Evolutionary conservation across 2,113 vertebrate species (phyloP).

Genomic region (Cyanoderma ruficeps): DNA sequence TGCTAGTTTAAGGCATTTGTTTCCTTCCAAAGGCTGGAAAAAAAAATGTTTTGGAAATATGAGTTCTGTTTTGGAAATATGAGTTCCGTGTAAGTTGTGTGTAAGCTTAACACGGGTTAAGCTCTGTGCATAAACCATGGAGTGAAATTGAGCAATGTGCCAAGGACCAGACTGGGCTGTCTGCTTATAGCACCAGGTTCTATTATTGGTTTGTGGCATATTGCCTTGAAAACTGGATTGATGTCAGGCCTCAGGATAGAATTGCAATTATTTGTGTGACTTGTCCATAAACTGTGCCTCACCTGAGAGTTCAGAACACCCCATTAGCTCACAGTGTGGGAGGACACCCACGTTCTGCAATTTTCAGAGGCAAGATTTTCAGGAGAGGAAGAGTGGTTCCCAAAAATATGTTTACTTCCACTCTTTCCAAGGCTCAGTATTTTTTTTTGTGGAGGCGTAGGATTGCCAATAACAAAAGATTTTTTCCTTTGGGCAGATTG

Average conservation of each 20-base stretch:
- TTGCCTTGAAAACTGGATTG: background rate
- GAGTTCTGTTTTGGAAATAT: background rate
- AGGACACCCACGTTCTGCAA: background rate
- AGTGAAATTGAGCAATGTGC: background rate
- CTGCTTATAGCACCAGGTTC: background rate
- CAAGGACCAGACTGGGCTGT: background rate
- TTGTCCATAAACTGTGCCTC: background rate
- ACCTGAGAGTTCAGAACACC: background rate
- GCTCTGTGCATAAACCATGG: background rate
- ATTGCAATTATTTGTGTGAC: background rate
- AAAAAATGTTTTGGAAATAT: background rate
- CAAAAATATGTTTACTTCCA: background rate
- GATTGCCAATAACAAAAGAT: background rate
- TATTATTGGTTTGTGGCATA: background rate
- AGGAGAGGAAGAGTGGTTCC: background rate
- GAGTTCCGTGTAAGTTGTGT: background rate
- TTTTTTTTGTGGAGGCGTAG: background rate
- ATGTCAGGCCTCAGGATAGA: background rate
- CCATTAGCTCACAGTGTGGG: background rate
- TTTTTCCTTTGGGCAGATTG: background rate
- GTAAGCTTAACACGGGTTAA: background rate
- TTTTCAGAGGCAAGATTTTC: background rate
- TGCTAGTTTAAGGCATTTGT: background rate
- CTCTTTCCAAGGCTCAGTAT: background rate
- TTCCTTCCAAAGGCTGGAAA: background rate